phyloP scores from a whole-genome alignment of 2,888 invertebrate genomes.

The Athripsodes cinereus region DNA sequence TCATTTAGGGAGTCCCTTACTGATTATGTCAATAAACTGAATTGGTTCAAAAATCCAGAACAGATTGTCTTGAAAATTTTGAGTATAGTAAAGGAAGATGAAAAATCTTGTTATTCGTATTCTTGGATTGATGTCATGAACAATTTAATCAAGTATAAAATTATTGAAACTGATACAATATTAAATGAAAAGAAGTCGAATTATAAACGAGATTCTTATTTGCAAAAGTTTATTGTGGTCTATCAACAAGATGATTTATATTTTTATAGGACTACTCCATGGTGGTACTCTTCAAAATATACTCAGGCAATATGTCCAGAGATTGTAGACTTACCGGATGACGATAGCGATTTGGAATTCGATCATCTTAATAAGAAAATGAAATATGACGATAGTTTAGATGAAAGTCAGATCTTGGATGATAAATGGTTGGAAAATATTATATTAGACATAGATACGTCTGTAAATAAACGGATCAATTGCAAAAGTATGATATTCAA shows the following conservation, averaged over 20 bases:
- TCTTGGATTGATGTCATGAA: slow-evolving; percentile 51
- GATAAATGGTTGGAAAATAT: slow-evolving; percentile 20
- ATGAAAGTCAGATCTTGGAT: slow-evolving; percentile 20
- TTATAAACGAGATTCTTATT: slow-evolving; percentile 5
- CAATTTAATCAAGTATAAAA: slow-evolving; percentile 50
- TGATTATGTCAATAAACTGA: slow-evolving; percentile 47
- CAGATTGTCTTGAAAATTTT: slow-evolving; percentile 48
- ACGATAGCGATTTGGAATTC: slow-evolving; percentile 34
- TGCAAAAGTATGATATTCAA: slow-evolving; percentile 41
- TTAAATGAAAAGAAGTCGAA: slow-evolving; percentile 30
- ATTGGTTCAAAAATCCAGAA: slow-evolving; percentile 45
- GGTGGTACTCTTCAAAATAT: slow-evolving; percentile 52
- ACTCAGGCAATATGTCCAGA: slow-evolving; percentile 7
- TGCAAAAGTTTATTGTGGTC: slow-evolving; percentile 38
- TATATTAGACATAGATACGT: slow-evolving; percentile 16
- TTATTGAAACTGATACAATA: slow-evolving; percentile 43
- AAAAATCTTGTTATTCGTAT: slow-evolving; percentile 37
- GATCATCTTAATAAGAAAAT: slow-evolving; percentile 11
- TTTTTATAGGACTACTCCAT: slow-evolving; percentile 48
- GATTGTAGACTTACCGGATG: slow-evolving; percentile 39
- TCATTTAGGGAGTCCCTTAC: slow-evolving; percentile 45
- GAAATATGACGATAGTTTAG: slow-evolving; percentile 12
- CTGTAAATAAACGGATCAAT: slow-evolving; percentile 28
- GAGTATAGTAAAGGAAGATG: slow-evolving; percentile 34
- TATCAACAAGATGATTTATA: slow-evolving; percentile 52